Evolutionary conservation across 2,888 invertebrate species (phyloP).

Genomic region (Brassicogethes aeneus): DNA sequence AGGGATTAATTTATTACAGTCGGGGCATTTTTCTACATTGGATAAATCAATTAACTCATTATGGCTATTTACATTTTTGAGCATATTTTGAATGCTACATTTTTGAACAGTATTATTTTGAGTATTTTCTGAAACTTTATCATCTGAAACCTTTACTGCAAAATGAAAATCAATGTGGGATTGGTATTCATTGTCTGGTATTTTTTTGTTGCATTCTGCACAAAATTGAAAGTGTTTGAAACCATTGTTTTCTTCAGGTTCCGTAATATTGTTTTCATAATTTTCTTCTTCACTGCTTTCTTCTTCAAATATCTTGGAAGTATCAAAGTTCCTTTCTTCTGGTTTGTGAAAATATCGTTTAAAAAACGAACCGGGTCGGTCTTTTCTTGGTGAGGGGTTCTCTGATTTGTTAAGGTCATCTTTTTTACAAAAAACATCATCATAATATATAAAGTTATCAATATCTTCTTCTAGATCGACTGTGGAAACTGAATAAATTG

Average conservation of each 20-base stretch:
- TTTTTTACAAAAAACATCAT: constrained; percentile 11
- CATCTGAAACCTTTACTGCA: no score
- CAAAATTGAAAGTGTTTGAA: not conserved
- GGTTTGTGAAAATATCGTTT: constrained; percentile 3
- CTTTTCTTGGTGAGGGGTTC: constrained; percentile 2
- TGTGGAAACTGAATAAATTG: constrained; percentile 17
- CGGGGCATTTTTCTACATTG: constrained; percentile 44
- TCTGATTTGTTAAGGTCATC: constrained; percentile 5
- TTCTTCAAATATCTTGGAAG: constrained; percentile 24
- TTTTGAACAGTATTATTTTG: no score
- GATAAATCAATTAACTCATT: not conserved
- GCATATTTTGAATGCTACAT: no score
- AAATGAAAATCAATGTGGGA: not conserved
- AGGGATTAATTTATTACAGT: constrained; percentile 58
- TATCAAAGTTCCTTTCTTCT: constrained; percentile 25
- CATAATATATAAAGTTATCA: constrained; percentile 15
- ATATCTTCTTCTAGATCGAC: constrained; percentile 18
- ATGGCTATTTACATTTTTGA: no score
- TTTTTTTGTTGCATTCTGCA: not conserved
- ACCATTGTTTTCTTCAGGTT: not conserved
- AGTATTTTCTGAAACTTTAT: no score
- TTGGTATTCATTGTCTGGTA: not conserved
- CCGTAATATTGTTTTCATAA: not conserved
- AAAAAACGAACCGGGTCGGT: constrained; percentile 24
- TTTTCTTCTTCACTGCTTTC: constrained; percentile 9